These are phyloP conservation scores for Synanthedon andrenaeformis DNA, from an alignment of 2,888 invertebrate genomes.

Conservation along the genomic window DNA sequence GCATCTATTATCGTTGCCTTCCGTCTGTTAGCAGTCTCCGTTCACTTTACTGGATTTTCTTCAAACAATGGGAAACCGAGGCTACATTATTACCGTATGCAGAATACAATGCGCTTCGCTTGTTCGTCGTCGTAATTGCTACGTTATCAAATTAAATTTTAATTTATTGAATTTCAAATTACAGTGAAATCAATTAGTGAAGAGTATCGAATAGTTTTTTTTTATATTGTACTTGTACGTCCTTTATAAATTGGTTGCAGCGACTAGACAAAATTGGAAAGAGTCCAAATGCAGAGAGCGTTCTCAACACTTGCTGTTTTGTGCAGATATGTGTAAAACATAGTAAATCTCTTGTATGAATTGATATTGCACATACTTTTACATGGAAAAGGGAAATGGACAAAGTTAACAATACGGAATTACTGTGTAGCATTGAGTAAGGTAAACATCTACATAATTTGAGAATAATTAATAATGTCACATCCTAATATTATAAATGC, in stretches of 20 bases:
- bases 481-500: no score
- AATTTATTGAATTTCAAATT: no score
- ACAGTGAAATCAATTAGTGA: no score
- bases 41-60: constrained; percentile 6
- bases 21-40: constrained; percentile 2
- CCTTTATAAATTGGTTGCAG: not conserved
- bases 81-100: constrained; percentile 9
- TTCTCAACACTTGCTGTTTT: not conserved
- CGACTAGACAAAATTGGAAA: constrained; percentile 11
- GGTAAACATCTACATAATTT: no score
- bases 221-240: not conserved
- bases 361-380: no score
- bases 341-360: not conserved
- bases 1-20: constrained; percentile 3
- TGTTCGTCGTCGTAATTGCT: constrained; percentile 1
- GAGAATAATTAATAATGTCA: no score
- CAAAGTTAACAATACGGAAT: no score
- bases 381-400: no score
- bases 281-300: constrained; percentile 8
- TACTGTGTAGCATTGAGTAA: no score
- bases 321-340: not conserved
- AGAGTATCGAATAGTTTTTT: no score
- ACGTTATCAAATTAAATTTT: no score
- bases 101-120: constrained; percentile 8
- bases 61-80: constrained; percentile 13